Evolutionary conservation across 2,888 invertebrate species (phyloP), one percentile per base, ranked within the genome.

Genomic region (Acanthacorydalis orientalis): DNA sequence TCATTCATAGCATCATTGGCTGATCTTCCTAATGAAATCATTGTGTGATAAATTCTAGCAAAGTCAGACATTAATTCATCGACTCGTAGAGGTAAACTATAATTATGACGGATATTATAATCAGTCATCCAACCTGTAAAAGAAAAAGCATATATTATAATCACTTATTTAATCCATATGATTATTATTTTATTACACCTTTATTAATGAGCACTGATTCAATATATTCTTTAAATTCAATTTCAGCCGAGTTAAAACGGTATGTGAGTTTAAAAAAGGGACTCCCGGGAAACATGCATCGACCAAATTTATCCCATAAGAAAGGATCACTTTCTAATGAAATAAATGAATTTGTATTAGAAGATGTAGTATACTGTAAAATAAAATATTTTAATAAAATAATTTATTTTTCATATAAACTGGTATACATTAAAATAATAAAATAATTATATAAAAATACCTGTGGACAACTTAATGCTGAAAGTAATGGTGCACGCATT

Each of bases 41-140:
- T 56, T 57, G 78, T 68, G 59, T 80, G 69, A 56, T 75, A 72
- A 51, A 80, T 61, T 53, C 73, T 62, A 43, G 75, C 65, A 53
- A 74, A 68, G 53, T 74, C 75, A 23, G 62, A 60, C 46, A 73
- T 74, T 46, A 78, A 59, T 52, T 80, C 78, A 41, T 76, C 77
- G 1, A 83, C 69, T 43, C 83, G 70, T 48, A 75, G 59, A 1
- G 80, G 78, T 46, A 79, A 76, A 51, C 78, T 76, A 58, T 78
- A 83, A 57, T 78, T 78, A 55, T 77, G 74, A n/a, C 74, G 65
- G 6, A 80, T 67, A 59, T 81, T 80, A 60, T 80, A 83, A 32
- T 74, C 70, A 16, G 81, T 80, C 69, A 84, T 70, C 83, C 83
- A 83, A 32, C 79, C 68, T 54, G 62, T 8, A 23, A 35, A 12